Evolutionary conservation across 2,797 vertebrate genomes (phyloP).

Genomic region (Sphaeramia orbicularis): DNA sequence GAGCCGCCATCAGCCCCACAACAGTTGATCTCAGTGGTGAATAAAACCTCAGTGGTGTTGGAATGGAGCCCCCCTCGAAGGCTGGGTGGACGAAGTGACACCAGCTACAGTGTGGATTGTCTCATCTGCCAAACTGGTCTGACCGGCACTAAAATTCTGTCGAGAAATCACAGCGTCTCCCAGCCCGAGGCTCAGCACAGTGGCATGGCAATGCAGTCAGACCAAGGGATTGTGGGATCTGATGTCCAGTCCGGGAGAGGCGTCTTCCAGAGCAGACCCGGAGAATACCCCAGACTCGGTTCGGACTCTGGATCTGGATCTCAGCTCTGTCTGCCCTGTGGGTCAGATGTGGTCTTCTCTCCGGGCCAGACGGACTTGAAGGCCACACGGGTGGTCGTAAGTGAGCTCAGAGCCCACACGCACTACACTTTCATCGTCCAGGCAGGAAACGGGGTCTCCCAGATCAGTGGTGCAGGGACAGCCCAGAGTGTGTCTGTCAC

Average conservation of each 20-base stretch:
- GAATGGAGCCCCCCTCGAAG: conserved; percentile 94
- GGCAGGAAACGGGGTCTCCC: conserved; percentile 94
- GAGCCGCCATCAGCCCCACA: conserved; percentile 95
- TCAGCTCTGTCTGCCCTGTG: conserved; percentile 91
- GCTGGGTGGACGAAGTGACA: conserved; percentile 88
- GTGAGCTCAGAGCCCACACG: conserved; percentile 95
- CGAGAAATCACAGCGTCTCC: conserved; percentile 61
- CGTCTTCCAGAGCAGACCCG: conserved; percentile 61
- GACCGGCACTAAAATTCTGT: conserved; percentile 27
- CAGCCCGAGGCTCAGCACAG: conserved; percentile 54
- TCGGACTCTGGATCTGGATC: conserved; percentile 80
- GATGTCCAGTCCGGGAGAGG: conserved; percentile 61
- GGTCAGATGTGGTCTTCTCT: conserved; percentile 90
- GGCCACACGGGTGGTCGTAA: conserved; percentile 93
- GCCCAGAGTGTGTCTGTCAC: conserved; percentile 94
- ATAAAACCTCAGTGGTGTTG: conserved; percentile 97
- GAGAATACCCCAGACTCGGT: conserved; percentile 42
- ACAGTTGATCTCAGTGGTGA: conserved; percentile 97
- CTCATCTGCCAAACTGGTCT: conserved; percentile 81
- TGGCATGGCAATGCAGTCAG: conserved; percentile 72
- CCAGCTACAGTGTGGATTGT: conserved; percentile 92
- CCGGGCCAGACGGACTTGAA: conserved; percentile 90
- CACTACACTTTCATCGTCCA: conserved; percentile 98
- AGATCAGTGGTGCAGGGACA: conserved; percentile 85
- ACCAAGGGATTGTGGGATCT: conserved; percentile 76